Evolutionary conservation across 1,140 invertebrate species (phyloP), one percentile per base, ranked within the genome.

Genomic region (Patella vulgata): DNA sequence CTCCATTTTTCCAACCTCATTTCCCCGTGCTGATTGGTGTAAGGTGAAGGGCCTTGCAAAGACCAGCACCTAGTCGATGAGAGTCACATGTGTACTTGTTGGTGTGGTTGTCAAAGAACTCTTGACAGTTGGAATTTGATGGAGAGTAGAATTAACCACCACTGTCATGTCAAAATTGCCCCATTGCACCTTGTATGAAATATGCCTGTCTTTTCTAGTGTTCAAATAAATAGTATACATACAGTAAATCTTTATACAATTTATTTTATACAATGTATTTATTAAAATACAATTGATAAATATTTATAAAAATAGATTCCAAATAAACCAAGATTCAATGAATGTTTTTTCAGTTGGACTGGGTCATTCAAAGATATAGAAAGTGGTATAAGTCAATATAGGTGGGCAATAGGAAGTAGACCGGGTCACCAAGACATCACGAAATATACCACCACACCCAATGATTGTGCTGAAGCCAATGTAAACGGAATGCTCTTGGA

Each of bases 391-490:
- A 36, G 53, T 8, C 12, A 50, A 11, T 76, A 60, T 47, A 42
- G 51, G 23, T 71, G 70, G 63, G 46, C 71, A 14, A 46, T 73
- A 12, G 74, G 74, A 1, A 66, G 71, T 39, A 40, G 63, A 43
- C 66, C 62, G 33, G 71, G 74, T 4, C 63, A 76, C 50, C 52
- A 51, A 44, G 74, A 76, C 47, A 50, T 68, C 9, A 67, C 70
- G 62, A 5, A 44, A 0, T 68, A 53, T 23, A 56, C 28, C 14
- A 40, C n/a, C n/a, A 58, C 46, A 6, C 28, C 23, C 2, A 44
- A 63, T 4, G 63, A 65, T 28, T 75, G 68, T 65, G 57, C 14
- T n/a, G 43, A 58, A 12, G 44, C 65, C n/a, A n/a, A 44, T 11
- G 31, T 42, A n/a, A 44, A 61, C 48, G 19, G 19, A 3, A 31